phyloP scores from a whole-genome alignment of 2,888 invertebrate species.

The Eucera pruinosa region DNA sequence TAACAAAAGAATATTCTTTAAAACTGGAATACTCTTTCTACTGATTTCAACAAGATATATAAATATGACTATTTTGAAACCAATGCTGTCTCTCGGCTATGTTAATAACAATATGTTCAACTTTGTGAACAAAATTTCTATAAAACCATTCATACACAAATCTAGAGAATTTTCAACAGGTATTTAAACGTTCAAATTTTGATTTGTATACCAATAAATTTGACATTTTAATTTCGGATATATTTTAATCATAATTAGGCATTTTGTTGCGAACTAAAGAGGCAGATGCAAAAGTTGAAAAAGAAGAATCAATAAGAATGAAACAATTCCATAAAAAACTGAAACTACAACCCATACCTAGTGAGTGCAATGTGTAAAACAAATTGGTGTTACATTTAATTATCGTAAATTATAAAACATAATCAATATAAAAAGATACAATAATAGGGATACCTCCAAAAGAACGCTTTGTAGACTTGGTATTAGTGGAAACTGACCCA shows the following conservation, averaged over 20 bases:
- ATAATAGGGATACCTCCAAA: slow-evolving; percentile 61
- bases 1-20: slow-evolving; percentile 35
- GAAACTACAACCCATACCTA: slow-evolving; percentile 70
- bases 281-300: not conserved
- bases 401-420: not conserved
- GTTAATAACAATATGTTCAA: not conserved
- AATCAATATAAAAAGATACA: slow-evolving; percentile 15
- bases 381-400: not conserved
- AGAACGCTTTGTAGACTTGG: slow-evolving; percentile 72
- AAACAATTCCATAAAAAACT: slow-evolving; percentile 77
- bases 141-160: slow-evolving; percentile 9
- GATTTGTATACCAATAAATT: slow-evolving; percentile 5
- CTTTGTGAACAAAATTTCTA: slow-evolving; percentile 5
- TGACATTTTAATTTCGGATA: not conserved
- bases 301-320: slow-evolving; percentile 74
- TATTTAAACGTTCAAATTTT: slow-evolving; percentile 14
- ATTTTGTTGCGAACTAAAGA: slow-evolving; percentile 12
- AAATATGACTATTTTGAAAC: slow-evolving; percentile 26
- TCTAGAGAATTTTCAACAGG: slow-evolving; percentile 40
- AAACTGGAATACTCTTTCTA: slow-evolving; percentile 1
- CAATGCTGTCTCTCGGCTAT: not conserved
- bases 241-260: slow-evolving; percentile 19
- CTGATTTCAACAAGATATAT: slow-evolving; percentile 6
- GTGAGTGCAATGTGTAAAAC: slow-evolving; percentile 51
- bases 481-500: slow-evolving; percentile 75